Evolutionary conservation across 2,797 vertebrate species (phyloP).

Genomic region (Takifugu rubripes): DNA sequence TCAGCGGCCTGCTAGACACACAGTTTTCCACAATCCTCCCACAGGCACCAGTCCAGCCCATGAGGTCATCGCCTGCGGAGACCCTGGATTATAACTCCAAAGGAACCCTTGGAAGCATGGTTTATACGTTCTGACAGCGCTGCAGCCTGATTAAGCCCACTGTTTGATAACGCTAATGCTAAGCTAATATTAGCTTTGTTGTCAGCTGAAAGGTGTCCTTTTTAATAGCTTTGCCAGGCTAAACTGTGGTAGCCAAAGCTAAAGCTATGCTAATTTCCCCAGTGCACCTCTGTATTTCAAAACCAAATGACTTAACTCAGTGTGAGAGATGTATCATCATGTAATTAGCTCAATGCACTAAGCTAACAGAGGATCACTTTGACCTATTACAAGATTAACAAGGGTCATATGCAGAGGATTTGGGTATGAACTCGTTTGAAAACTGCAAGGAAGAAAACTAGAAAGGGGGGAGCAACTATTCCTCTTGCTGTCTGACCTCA

Average conservation of each 20-base stretch:
- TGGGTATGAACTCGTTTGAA: slow-evolving; percentile 62
- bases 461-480: slow-evolving; percentile 9
- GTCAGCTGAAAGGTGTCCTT: slow-evolving; percentile 75
- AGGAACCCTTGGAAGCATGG: slow-evolving; percentile 87
- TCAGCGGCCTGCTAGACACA: slow-evolving; percentile 57
- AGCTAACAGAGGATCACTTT: slow-evolving; percentile 83
- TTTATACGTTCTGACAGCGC: slow-evolving; percentile 89
- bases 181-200: slow-evolving; percentile 82
- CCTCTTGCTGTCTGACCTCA: slow-evolving; percentile 11
- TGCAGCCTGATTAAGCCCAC: slow-evolving; percentile 84
- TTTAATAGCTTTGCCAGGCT: slow-evolving; percentile 43
- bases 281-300: slow-evolving; percentile 70
- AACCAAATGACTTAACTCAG: slow-evolving; percentile 75
- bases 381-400: slow-evolving; percentile 84
- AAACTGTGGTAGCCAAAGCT: slow-evolving; percentile 45
- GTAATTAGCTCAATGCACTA: slow-evolving; percentile 83
- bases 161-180: slow-evolving; percentile 69
- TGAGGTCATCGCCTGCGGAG: slow-evolving; percentile 87
- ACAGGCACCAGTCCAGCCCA: slow-evolving; percentile 82
- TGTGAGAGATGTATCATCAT: slow-evolving; percentile 79
- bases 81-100: slow-evolving; percentile 87
- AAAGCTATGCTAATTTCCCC: slow-evolving; percentile 65
- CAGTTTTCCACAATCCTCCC: slow-evolving; percentile 58
- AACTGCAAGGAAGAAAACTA: slow-evolving; percentile 31
- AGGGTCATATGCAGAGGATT: slow-evolving; percentile 89